phyloP scores from a whole-genome alignment of 64 coral and sea anemone genomes.

The Pocillopora verrucosa region DNA sequence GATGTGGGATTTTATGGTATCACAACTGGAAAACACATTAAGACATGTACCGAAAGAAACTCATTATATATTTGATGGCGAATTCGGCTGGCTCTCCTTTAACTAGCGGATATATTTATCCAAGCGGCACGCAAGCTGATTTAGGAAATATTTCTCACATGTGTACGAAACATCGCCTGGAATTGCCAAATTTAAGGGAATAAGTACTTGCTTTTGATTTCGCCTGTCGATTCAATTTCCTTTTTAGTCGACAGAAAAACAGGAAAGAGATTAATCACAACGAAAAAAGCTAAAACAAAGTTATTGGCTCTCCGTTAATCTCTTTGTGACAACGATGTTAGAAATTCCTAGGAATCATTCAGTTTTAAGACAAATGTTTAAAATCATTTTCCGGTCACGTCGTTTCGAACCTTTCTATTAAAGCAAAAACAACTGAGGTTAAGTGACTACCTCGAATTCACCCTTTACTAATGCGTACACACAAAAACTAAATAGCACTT shows the following conservation, averaged over 20 bases:
- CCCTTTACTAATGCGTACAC: background rate
- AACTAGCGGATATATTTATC: slow-evolving; percentile 42
- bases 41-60: slow-evolving; percentile 43
- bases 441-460: no score
- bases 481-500: slow-evolving; percentile 2
- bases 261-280: slow-evolving; percentile 35
- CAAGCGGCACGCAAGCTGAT: slow-evolving; percentile 31
- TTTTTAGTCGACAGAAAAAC: slow-evolving; percentile 21
- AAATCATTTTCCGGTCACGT: background rate
- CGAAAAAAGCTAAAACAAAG: slow-evolving; percentile 3
- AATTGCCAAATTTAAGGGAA: slow-evolving; percentile 27
- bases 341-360: slow-evolving; percentile 6
- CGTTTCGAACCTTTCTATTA: background rate
- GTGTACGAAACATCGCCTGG: slow-evolving; percentile 7
- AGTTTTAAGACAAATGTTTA: background rate
- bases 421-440: background rate
- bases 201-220: background rate
- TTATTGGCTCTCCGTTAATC: slow-evolving; percentile 9
- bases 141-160: slow-evolving; percentile 49
- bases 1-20: slow-evolving; percentile 26
- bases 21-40: slow-evolving; percentile 50
- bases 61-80: slow-evolving; percentile 47
- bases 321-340: slow-evolving; percentile 4
- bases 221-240: slow-evolving; percentile 15
- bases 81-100: slow-evolving; percentile 38